Evolutionary conservation across 2,113 vertebrate genomes (phyloP).

Genomic region (Rhynchopsitta pachyrhyncha): DNA sequence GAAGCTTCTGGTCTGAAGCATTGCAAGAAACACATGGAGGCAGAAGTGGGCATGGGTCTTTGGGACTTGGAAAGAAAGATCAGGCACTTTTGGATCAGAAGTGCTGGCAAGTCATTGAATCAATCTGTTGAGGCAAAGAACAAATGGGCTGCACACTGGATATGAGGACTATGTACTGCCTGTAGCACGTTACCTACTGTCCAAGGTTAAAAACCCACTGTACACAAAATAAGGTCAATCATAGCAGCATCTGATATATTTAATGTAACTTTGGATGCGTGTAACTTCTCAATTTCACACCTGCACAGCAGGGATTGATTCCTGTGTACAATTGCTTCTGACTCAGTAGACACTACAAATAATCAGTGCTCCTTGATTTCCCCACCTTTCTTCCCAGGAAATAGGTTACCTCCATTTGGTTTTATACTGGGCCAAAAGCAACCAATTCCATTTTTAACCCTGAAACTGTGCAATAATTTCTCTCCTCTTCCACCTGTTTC

Average conservation of each 20-base stretch:
- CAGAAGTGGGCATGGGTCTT: neutral
- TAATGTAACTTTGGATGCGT: neutral
- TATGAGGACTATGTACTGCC: neutral
- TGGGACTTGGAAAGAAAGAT: neutral
- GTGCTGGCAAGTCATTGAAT: neutral
- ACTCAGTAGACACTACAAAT: conserved; percentile 4
- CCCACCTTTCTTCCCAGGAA: neutral
- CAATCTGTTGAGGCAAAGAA: conserved; percentile 26
- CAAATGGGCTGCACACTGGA: neutral
- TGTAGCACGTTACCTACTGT: neutral
- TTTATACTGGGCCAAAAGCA: conserved; percentile 4
- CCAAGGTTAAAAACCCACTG: neutral
- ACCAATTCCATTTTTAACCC: neutral
- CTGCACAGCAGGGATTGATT: neutral
- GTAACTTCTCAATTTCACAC: conserved; percentile 8
- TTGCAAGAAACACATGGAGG: neutral
- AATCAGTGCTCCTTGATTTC: conserved; percentile 14
- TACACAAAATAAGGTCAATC: conserved; percentile 14
- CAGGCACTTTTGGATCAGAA: neutral
- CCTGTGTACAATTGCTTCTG: neutral
- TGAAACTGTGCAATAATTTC: neutral
- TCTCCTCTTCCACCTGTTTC: neutral
- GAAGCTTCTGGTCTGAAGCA: neutral
- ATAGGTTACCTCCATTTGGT: neutral
- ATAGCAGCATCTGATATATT: neutral